These are phyloP conservation scores for Orbicella faveolata DNA, from an alignment of 64 coral and sea anemone species.

Conservation along the genomic window DNA sequence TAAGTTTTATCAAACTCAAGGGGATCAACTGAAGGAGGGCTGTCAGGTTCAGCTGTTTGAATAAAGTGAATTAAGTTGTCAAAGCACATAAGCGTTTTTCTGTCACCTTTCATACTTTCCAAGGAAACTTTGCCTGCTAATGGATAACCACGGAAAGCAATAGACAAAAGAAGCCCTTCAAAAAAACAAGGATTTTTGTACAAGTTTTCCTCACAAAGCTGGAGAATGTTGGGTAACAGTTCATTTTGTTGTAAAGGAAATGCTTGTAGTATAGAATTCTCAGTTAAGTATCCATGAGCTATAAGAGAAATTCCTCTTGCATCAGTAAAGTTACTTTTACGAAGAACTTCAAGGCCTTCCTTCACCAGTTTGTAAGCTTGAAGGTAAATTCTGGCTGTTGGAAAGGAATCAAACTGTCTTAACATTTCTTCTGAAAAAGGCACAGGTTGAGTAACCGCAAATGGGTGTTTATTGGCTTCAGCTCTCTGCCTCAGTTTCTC, in stretches of 20 bases:
- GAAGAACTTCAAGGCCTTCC: slow-evolving; percentile 37
- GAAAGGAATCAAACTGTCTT: slow-evolving; percentile 53
- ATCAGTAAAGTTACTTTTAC: slow-evolving; percentile 67
- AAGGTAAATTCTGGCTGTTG: slow-evolving; percentile 69
- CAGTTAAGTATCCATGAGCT: slow-evolving; percentile 51
- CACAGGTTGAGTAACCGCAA: slow-evolving; percentile 27
- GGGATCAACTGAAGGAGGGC: slow-evolving; percentile 20
- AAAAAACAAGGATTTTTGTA: slow-evolving; percentile 50
- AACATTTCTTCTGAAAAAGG: slow-evolving; percentile 54
- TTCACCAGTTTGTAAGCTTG: slow-evolving; percentile 56
- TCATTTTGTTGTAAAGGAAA: slow-evolving; percentile 2
- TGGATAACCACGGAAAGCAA: not conserved
- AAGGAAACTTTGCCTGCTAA: not conserved
- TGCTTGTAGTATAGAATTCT: slow-evolving; percentile 50
- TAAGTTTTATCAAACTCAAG: slow-evolving; percentile 55
- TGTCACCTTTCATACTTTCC: not conserved
- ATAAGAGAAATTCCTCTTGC: slow-evolving; percentile 56
- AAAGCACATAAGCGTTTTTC: not conserved
- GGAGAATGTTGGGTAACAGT: not conserved
- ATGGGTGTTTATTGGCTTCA: slow-evolving; percentile 44
- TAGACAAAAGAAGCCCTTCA: slow-evolving; percentile 49
- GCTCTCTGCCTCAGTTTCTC: not conserved
- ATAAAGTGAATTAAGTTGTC: slow-evolving; percentile 66
- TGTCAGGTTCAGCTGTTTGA: slow-evolving; percentile 56
- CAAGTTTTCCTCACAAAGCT: not conserved